Percentiles rank a stretch among this genome's conserved stretches.
Evolutionary conservation across 2,797 vertebrate species (phyloP).

Genomic region (Gephyroberyx darwinii): DNA sequence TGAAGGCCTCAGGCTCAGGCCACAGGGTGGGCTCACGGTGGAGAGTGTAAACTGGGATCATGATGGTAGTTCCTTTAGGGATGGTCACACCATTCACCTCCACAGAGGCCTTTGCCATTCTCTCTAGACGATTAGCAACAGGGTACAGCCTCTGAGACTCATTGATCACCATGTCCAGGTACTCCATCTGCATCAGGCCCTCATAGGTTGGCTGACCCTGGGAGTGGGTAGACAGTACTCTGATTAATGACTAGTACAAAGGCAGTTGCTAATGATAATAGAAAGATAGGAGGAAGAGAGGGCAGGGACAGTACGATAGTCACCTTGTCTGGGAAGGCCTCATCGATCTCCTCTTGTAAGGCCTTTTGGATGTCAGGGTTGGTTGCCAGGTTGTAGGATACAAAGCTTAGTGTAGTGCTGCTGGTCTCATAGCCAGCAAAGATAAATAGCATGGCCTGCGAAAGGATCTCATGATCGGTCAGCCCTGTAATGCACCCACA

Average conservation of each 20-base stretch:
- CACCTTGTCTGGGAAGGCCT: slow-evolving; percentile 76
- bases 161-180: slow-evolving; percentile 81
- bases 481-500: slow-evolving; percentile 73
- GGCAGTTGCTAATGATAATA: not conserved
- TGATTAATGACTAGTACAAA: not conserved
- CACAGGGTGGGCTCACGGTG: slow-evolving; percentile 69
- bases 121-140: slow-evolving; percentile 58
- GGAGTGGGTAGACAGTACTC: not conserved
- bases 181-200: slow-evolving; percentile 79
- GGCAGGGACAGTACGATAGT: not conserved
- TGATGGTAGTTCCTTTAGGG: slow-evolving; percentile 65
- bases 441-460: slow-evolving; percentile 82
- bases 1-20: slow-evolving; percentile 77
- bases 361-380: slow-evolving; percentile 72
- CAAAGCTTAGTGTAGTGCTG: slow-evolving; percentile 76
- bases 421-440: slow-evolving; percentile 84
- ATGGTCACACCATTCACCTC: slow-evolving; percentile 78
- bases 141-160: slow-evolving; percentile 78
- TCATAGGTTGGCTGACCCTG: slow-evolving; percentile 71
- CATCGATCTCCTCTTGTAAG: slow-evolving; percentile 75
- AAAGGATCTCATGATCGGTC: slow-evolving; percentile 82
- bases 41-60: slow-evolving; percentile 70
- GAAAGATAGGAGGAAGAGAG: not conserved
- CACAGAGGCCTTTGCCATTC: slow-evolving; percentile 76
- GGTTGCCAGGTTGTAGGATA: slow-evolving; percentile 72